These are phyloP conservation scores for Gracilinanus agilis DNA, from an alignment of 2,113 vertebrate species.

Conservation along the genomic window DNA sequence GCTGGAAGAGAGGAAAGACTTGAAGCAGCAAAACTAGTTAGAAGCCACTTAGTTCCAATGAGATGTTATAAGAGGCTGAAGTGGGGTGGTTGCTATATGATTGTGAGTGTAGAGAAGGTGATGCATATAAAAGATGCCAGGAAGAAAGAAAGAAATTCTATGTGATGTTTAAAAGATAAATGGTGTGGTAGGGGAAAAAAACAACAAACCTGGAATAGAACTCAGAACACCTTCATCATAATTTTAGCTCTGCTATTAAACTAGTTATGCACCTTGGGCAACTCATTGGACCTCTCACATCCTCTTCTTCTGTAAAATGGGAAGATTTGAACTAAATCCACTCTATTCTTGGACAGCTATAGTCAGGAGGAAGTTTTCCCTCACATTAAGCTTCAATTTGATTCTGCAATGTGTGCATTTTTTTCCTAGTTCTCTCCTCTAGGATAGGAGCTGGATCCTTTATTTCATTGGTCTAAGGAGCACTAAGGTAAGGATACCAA, in stretches of 20 bases:
- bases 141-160: background rate
- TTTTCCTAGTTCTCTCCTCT: background rate
- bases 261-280: background rate
- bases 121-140: background rate
- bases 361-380: background rate
- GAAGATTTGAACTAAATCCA: background rate
- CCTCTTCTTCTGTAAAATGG: background rate
- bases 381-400: background rate
- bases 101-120: background rate
- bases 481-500: background rate
- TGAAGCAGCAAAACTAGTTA: background rate
- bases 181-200: background rate
- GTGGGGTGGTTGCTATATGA: background rate
- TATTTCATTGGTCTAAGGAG: background rate
- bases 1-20: background rate
- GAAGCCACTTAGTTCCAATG: background rate
- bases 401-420: background rate
- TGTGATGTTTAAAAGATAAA: background rate
- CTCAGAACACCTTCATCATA: background rate
- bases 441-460: background rate
- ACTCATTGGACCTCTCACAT: background rate
- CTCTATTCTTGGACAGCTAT: background rate
- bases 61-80: background rate
- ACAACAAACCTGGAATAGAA: background rate
- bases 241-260: background rate